A percentile compares a stretch with the other conserved stretches of the same genome.
Conservation (phyloP, 2,797 vertebrate species). For the Hemitrygon akajei region DNA sequence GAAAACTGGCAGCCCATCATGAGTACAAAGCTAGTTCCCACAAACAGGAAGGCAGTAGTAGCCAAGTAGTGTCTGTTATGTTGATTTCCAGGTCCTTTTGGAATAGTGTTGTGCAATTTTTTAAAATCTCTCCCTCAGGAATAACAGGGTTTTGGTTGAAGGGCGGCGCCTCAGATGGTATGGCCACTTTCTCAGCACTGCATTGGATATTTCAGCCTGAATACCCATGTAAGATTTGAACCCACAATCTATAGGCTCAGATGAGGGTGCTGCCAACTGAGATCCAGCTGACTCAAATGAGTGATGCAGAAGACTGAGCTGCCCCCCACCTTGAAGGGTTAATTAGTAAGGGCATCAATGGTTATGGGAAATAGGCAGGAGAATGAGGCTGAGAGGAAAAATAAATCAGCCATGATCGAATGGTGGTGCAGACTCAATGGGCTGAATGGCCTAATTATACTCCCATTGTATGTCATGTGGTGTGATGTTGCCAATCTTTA, state of each 20-base stretch:
- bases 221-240: not conserved
- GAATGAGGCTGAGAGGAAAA: too few relatives aligned
- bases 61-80: not conserved
- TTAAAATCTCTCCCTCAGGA: not conserved
- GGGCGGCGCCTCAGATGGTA: not conserved
- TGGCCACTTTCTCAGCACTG: not conserved
- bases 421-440: too few relatives aligned
- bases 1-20: not conserved
- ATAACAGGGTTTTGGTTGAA: not conserved
- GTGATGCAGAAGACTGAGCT: not conserved
- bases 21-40: not conserved
- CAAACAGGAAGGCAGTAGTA: not conserved
- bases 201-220: not conserved
- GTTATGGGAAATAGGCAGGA: too few relatives aligned
- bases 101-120: not conserved
- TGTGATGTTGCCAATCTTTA: not conserved
- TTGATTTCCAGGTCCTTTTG: not conserved
- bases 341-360: too few relatives aligned
- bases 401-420: too few relatives aligned
- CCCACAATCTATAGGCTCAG: not conserved
- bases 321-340: not conserved
- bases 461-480: not conserved
- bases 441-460: too few relatives aligned
- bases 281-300: not conserved
- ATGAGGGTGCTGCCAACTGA: not conserved